Evolutionary conservation across 1,140 invertebrate genomes (phyloP).

Genomic region (Leucophenga varia): DNA sequence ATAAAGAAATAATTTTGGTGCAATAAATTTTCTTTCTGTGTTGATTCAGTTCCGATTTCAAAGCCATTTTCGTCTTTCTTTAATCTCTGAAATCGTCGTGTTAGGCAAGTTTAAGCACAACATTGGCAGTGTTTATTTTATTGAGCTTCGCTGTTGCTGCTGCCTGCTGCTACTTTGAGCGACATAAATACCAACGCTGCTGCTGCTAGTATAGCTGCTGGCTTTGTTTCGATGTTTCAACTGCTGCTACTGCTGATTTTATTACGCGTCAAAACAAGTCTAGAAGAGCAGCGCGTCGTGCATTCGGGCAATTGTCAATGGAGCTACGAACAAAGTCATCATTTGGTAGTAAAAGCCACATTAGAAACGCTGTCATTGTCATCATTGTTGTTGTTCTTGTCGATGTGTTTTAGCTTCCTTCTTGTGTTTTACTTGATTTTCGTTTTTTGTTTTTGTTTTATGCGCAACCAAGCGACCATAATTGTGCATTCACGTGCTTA

Average conservation of each 20-base stretch:
- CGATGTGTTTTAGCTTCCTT: no score
- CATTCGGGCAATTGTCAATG: neutral
- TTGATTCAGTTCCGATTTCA: no score
- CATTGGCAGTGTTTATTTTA: conserved; percentile 49
- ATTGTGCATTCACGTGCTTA: conserved; percentile 38
- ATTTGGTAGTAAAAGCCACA: conserved; percentile 9
- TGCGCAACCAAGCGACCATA: conserved; percentile 47
- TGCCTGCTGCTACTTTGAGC: no score
- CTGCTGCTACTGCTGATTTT: neutral
- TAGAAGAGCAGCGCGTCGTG: neutral
- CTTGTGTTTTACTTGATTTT: no score
- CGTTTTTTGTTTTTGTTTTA: conserved; percentile 41
- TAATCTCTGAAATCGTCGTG: no score
- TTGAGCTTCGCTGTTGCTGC: conserved; percentile 25
- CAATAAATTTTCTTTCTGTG: no score
- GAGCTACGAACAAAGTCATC: conserved; percentile 31
- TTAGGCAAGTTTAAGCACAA: no score
- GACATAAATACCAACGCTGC: no score
- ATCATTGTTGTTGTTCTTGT: no score
- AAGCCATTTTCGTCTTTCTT: no score
- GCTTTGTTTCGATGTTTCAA: no score
- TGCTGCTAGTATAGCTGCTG: conserved; percentile 12
- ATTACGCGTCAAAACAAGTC: neutral
- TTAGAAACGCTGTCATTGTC: conserved; percentile 4
- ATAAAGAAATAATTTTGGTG: no score